A percentile compares a stretch with the other conserved stretches of the same genome.
Conservation (phyloP, 2,797 vertebrate species). For the Intellagama lesueurii region DNA sequence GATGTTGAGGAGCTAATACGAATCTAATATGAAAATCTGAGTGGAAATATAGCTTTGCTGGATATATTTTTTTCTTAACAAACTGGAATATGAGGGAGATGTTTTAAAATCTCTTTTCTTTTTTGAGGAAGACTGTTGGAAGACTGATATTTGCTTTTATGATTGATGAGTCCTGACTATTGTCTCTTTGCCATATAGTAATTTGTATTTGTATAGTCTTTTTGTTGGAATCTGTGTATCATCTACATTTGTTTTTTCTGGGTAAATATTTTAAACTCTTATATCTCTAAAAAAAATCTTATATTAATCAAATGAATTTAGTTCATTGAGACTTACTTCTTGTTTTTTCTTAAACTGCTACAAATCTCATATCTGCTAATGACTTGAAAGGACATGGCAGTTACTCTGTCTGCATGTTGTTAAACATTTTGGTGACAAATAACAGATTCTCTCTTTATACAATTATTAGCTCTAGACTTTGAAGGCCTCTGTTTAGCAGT, state of each 20-base stretch:
- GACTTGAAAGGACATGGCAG: constrained; percentile 6
- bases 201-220: constrained; percentile 70
- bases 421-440: constrained; percentile 27
- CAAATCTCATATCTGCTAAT: constrained; percentile 54
- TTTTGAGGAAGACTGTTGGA: constrained; percentile 48
- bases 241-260: constrained; percentile 73
- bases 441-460: constrained; percentile 18
- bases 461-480: constrained; percentile 29
- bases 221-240: constrained; percentile 72
- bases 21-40: constrained; percentile 17
- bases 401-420: constrained; percentile 10
- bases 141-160: constrained; percentile 53
- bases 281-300: constrained; percentile 71
- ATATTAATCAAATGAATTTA: constrained; percentile 69
- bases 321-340: constrained; percentile 56
- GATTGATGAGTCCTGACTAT: constrained; percentile 57
- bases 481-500: background rate
- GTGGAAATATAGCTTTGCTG: background rate
- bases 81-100: constrained; percentile 9
- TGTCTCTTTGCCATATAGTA: constrained; percentile 67
- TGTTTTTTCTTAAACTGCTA: constrained; percentile 53
- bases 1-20: background rate
- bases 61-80: too few species aligned
- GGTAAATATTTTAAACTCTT: constrained; percentile 77
- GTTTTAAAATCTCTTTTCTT: constrained; percentile 52